Evolutionary conservation across 2,797 vertebrate species (phyloP).

Genomic region (Lepilemur ruficaudatus): DNA sequence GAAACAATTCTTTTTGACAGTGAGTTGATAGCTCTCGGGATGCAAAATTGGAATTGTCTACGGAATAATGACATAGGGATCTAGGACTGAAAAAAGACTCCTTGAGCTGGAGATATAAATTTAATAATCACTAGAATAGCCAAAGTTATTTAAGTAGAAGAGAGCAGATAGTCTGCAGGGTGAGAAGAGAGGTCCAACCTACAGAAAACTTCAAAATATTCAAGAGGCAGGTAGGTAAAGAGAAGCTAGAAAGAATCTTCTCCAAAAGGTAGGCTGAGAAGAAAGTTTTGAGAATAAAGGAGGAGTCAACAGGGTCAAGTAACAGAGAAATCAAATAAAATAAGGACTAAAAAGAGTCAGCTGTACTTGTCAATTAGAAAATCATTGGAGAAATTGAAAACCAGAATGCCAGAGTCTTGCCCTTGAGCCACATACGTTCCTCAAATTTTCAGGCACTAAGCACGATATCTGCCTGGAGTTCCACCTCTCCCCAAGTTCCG

Average conservation of each 20-base stretch:
- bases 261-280: not conserved
- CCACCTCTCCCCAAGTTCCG: not conserved
- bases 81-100: not conserved
- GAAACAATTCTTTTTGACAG: not conserved
- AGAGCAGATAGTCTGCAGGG: not conserved
- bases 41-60: not conserved
- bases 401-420: not conserved
- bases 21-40: not conserved
- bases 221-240: not conserved
- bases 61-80: not conserved
- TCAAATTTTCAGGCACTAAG: not conserved
- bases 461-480: not conserved
- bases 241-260: not conserved
- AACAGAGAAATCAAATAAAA: not conserved
- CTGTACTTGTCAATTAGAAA: not conserved
- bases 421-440: not conserved
- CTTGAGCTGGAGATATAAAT: not conserved
- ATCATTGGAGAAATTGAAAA: not conserved
- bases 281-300: not conserved
- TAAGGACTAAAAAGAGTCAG: not conserved
- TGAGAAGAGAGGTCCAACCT: not conserved
- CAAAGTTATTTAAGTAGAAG: not conserved
- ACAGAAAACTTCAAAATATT: constrained; percentile 16
- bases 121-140: not conserved
- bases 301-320: not conserved